Base-by-base conservation (phyloP, 1,140 invertebrate species). In the Ceratina calcarata region DNA sequence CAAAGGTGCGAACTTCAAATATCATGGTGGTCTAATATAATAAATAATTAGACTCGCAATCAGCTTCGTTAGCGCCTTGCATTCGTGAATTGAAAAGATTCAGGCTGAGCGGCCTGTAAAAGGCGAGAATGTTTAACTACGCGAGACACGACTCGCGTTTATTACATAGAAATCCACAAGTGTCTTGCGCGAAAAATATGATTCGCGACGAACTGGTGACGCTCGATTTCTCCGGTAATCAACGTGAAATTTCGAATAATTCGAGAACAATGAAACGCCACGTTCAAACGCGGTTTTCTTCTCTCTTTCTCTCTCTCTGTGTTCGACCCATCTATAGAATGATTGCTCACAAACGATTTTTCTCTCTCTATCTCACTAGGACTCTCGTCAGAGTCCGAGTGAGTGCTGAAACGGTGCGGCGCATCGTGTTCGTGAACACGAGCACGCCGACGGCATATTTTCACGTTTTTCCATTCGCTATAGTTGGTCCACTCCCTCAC, bases 361-460 rank as follows among this genome's bases (percentile, higher is more conserved):
- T 22, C 71, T 20, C 49, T 45, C n/a, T n/a, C n/a, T n/a, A n/a
- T n/a, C n/a, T n/a, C n/a, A n/a, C n/a, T n/a, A n/a, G n/a, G n/a
- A n/a, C n/a, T n/a, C n/a, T n/a, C n/a, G n/a, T n/a, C n/a, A n/a
- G 65, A 53, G 45, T 73, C 37, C 64, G 73, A 37, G 65, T 67
- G 70, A 72, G 73, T 57, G 49, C 15, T 72, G 45, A 60, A 32
- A 32, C 27, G 27, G 27, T 32, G 27, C 85, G 85, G 86, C 82
- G 86, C 82, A 86, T 86, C 84, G 86, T 72, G 70, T 69, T 68
- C 61, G 73, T 69, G 76, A 71, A 80, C 27, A 32, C 27, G 82
- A 86, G 60, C 86, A 67, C 81, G 67, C 73, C 62, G 80, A 68
- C 58, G 80, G 73, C 77, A 82, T 80, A 86, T 87, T 87, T 84